These are phyloP conservation scores for Tupaia chinensis DNA, from an alignment of 2,113 vertebrate species.

Conservation along the genomic window DNA sequence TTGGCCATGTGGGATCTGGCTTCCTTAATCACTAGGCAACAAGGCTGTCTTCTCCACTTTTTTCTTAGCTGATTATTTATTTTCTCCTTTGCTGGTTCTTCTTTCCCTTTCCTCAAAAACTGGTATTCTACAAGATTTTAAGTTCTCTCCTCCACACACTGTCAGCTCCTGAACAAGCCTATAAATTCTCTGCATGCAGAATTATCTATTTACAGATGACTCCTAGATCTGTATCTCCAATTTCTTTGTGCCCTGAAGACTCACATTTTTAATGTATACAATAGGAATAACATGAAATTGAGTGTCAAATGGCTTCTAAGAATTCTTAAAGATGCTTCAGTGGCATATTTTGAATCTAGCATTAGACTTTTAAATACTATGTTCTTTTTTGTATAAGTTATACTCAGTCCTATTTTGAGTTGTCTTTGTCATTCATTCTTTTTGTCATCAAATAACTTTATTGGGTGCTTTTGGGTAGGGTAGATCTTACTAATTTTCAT, in stretches of 20 bases:
- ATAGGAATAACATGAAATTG: background rate
- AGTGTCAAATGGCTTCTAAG: background rate
- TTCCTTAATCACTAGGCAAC: too few relatives aligned
- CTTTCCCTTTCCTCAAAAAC: constrained; percentile 1
- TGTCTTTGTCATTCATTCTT: constrained; percentile 12
- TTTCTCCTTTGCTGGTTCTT: background rate
- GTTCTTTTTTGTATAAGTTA: constrained; percentile 28
- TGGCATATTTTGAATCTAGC: background rate
- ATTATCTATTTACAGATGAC: background rate
- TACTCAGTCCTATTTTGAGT: background rate
- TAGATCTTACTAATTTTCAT: constrained; percentile 9
- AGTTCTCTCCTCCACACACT: background rate
- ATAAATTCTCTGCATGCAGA: background rate
- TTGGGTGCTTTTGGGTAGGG: background rate
- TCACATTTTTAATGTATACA: background rate
- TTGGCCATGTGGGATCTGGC: too few relatives aligned
- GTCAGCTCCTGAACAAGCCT: background rate
- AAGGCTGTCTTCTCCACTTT: too few relatives aligned
- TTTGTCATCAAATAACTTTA: constrained; percentile 14
- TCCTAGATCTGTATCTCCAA: background rate
- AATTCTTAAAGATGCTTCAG: background rate
- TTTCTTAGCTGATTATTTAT: background rate
- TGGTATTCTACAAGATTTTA: background rate
- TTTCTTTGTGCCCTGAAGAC: background rate
- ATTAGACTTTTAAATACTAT: background rate